Evolutionary conservation across 2,797 vertebrate genomes (phyloP).

Genomic region (Trachops cirrhosus): DNA sequence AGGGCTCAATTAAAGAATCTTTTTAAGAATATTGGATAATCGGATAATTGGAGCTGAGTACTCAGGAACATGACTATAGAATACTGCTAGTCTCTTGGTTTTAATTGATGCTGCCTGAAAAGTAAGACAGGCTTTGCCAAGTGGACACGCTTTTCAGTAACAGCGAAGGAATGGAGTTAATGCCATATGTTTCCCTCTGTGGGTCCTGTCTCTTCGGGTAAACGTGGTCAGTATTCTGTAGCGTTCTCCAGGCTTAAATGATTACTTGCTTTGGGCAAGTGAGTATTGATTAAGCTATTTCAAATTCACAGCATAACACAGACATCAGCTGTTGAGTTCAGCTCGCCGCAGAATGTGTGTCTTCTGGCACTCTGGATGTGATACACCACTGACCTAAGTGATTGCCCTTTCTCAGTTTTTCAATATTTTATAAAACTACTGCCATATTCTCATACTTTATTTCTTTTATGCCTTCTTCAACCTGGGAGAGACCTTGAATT

Average conservation of each 20-base stretch:
- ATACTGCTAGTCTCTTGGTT: constrained; percentile 25
- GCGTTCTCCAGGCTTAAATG: background rate
- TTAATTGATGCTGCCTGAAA: constrained; percentile 41
- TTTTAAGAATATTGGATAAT: background rate
- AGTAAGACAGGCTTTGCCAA: constrained; percentile 43
- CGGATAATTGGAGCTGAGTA: background rate
- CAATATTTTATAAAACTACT: constrained; percentile 45
- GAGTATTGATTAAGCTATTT: background rate
- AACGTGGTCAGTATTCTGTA: background rate
- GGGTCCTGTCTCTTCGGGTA: background rate
- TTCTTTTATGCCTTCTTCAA: constrained; percentile 3
- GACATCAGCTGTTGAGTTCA: background rate
- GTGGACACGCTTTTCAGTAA: constrained; percentile 1
- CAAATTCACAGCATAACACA: constrained; percentile 14
- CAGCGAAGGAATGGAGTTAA: background rate
- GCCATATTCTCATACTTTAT: background rate
- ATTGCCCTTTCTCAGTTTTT: constrained; percentile 26
- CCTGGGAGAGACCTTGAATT: constrained; percentile 13
- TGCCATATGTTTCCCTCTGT: background rate
- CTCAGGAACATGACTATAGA: constrained; percentile 54
- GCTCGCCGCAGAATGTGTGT: background rate
- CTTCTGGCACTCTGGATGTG: background rate
- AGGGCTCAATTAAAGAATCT: background rate
- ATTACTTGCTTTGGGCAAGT: background rate
- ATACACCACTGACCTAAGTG: background rate